Conservation (phyloP, 2,113 vertebrate genomes). For the rabbit (Oryctolagus cuniculus) region DNA sequence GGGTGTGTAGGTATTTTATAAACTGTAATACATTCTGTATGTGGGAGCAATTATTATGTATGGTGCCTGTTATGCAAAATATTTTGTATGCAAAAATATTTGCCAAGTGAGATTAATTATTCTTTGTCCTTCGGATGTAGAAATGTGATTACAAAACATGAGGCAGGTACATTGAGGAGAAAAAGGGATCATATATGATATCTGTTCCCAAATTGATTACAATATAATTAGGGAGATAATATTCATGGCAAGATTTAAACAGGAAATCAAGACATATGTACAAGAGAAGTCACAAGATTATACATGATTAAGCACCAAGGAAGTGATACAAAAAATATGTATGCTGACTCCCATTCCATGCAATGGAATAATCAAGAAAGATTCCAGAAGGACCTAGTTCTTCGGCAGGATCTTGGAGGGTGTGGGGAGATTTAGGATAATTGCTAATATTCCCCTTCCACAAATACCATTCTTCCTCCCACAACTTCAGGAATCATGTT, state of each 20-base stretch:
- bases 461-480: neutral
- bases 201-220: conserved; percentile 18
- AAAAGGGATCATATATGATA: conserved; percentile 20
- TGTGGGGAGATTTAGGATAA: conserved; percentile 16
- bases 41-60: conserved; percentile 65
- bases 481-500: conserved; percentile 20
- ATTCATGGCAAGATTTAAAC: conserved; percentile 50
- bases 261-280: conserved; percentile 34
- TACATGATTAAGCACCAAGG: neutral
- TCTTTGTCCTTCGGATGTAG: conserved; percentile 33
- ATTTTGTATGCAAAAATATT: conserved; percentile 17
- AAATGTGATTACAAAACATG: conserved; percentile 58
- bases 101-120: conserved; percentile 43
- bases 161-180: neutral
- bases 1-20: neutral
- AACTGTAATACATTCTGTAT: conserved; percentile 22
- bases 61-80: neutral
- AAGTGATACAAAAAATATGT: conserved; percentile 23
- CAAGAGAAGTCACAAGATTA: conserved; percentile 45
- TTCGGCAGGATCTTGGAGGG: neutral
- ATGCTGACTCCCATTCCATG: conserved; percentile 3
- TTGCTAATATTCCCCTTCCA: neutral
- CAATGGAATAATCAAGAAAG: neutral
- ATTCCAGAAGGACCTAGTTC: conserved; percentile 20
- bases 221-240: conserved; percentile 26